A percentile compares a stretch with the other conserved stretches of the same genome.
phyloP scores from a whole-genome alignment of 1,140 invertebrate genomes.

The Acromyrmex charruanus region DNA sequence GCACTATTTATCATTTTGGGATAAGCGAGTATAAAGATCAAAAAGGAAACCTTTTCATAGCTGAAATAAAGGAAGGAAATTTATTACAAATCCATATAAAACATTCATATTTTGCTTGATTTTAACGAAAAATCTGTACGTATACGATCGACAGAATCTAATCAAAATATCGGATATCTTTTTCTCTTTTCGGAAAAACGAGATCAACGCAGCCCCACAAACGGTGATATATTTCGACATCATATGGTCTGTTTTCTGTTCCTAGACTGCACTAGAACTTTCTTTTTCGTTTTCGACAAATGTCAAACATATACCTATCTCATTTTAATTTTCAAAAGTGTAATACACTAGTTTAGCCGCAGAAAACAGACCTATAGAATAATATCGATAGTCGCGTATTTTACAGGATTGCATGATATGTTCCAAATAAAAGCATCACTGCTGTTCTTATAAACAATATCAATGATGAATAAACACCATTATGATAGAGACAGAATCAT shows the following conservation, averaged over 20 bases:
- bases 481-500: neutral
- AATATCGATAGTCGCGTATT: neutral
- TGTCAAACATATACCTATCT: no score
- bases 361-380: no score
- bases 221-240: neutral
- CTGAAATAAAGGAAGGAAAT: slow-evolving; percentile 27
- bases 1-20: neutral
- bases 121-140: slow-evolving; percentile 9
- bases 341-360: no score
- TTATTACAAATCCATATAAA: slow-evolving; percentile 60
- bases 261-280: no score
- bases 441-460: neutral
- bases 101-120: slow-evolving; percentile 27
- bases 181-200: neutral
- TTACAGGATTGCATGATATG: slow-evolving; percentile 14
- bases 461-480: neutral
- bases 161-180: slow-evolving; percentile 19
- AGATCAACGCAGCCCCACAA: neutral
- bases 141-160: neutral
- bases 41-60: neutral
- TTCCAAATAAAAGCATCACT: slow-evolving; percentile 14
- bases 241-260: no score
- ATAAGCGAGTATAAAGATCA: neutral
- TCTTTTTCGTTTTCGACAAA: no score
- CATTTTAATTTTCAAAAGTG: no score